Evolutionary conservation across 2,113 vertebrate genomes (phyloP).

Genomic region (Hipposideros armiger): DNA sequence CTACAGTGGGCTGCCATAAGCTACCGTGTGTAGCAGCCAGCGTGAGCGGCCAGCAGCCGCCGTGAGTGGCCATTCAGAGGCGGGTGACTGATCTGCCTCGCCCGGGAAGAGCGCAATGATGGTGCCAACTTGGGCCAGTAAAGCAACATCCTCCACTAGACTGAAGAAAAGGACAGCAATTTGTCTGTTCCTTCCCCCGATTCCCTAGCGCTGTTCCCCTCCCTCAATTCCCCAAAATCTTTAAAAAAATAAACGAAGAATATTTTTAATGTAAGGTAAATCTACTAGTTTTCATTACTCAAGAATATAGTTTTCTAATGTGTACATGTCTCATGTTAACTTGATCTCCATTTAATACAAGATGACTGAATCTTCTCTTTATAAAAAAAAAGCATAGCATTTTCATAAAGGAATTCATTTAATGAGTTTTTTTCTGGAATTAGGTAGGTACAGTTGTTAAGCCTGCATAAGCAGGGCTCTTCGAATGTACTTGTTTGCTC

Average conservation of each 20-base stretch:
- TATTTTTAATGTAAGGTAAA: neutral
- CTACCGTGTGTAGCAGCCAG: no score
- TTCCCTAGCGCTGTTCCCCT: no score
- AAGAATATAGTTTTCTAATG: conserved; percentile 6
- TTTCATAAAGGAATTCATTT: conserved; percentile 60
- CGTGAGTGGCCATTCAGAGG: no score
- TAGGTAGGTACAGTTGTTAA: conserved; percentile 45
- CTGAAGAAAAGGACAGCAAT: no score
- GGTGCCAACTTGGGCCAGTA: no score
- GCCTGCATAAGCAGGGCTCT: neutral
- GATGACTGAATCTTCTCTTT: neutral
- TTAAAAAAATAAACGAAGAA: neutral
- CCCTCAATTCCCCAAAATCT: no score
- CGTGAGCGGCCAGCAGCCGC: no score
- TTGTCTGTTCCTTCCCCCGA: no score
- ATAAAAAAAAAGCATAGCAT: conserved; percentile 20
- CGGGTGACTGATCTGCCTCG: no score
- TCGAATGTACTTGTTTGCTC: neutral
- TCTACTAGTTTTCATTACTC: neutral
- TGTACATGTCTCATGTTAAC: neutral
- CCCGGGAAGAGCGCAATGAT: no score
- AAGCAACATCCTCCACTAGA: no score
- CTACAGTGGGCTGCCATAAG: no score
- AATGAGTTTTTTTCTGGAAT: conserved; percentile 41
- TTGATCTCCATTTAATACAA: neutral